These are phyloP conservation scores for Rhinoraja longicauda DNA, from an alignment of 2,797 vertebrate species.

Conservation along the genomic window DNA sequence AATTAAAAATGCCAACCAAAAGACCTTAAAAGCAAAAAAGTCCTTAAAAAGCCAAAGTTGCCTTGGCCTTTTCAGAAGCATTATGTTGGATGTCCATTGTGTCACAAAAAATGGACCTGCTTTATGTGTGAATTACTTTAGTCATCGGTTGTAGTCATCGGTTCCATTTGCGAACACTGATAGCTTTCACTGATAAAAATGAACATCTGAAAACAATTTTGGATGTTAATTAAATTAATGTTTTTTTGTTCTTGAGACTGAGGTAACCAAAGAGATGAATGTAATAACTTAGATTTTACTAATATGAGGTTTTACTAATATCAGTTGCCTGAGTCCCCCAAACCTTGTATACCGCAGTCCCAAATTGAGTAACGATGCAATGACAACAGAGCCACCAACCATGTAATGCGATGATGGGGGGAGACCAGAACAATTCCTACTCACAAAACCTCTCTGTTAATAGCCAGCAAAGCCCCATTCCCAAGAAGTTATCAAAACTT, in stretches of 20 bases:
- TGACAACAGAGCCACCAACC: too few relatives aligned
- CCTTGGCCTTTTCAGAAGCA: neutral
- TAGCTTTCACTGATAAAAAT: neutral
- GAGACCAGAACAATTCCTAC: too few relatives aligned
- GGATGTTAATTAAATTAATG: slow-evolving; percentile 40
- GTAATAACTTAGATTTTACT: slow-evolving; percentile 41
- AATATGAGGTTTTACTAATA: neutral
- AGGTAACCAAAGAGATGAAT: slow-evolving; percentile 49
- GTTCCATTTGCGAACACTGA: neutral
- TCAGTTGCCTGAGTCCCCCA: too few relatives aligned
- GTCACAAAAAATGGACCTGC: neutral
- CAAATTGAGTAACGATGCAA: too few relatives aligned
- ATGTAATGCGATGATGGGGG: too few relatives aligned
- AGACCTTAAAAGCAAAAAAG: too few relatives aligned
- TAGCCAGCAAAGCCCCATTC: too few relatives aligned
- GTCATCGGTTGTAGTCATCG: neutral
- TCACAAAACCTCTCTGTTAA: too few relatives aligned
- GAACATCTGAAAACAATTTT: slow-evolving; percentile 18
- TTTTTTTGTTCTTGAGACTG: slow-evolving; percentile 44
- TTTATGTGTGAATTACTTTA: neutral
- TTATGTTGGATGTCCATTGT: neutral
- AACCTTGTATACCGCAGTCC: too few relatives aligned
- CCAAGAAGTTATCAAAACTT: too few relatives aligned
- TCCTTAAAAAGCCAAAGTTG: too few relatives aligned
- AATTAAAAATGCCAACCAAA: neutral